Evolutionary conservation across 64 coral and sea anemone genomes (phyloP).

Genomic region (Pocillopora damicornis): DNA sequence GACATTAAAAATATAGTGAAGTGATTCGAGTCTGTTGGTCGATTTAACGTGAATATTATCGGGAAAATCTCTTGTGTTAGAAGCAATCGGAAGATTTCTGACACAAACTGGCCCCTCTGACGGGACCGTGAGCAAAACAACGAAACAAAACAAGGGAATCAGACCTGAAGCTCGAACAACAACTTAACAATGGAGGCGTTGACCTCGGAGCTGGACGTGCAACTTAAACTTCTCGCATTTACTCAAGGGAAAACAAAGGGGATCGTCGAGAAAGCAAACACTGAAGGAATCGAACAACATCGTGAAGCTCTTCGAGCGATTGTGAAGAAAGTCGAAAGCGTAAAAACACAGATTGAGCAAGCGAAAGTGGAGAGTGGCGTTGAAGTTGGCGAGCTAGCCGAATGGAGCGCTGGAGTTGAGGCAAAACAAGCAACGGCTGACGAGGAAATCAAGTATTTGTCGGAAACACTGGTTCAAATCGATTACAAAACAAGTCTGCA

Average conservation of each 20-base stretch:
- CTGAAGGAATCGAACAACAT: conserved; percentile 5
- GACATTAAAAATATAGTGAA: too few species aligned
- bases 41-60: background rate
- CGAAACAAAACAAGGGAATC: background rate
- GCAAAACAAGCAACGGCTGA: conserved; percentile 12
- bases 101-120: conserved; percentile 15
- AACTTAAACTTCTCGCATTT: conserved; percentile 6
- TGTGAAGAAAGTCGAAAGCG: conserved; percentile 21
- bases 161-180: background rate
- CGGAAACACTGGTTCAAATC: conserved; percentile 1
- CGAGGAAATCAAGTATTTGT: conserved; percentile 36
- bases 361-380: conserved; percentile 26
- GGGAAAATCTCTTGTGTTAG: conserved; percentile 11
- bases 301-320: conserved; percentile 14
- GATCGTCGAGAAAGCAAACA: conserved; percentile 29
- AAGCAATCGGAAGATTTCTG: conserved; percentile 7
- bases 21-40: too few species aligned
- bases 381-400: conserved; percentile 1
- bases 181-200: background rate
- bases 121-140: background rate
- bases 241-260: conserved; percentile 7
- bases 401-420: conserved; percentile 39
- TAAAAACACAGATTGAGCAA: conserved; percentile 19
- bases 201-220: background rate
- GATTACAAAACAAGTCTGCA: conserved; percentile 4